A percentile compares a stretch with the other conserved stretches of the same genome.
These are phyloP conservation scores for Aurelia aurita complex sp. Pacific DNA, from an alignment of 30 jellyfish, hydroid and myxozoan species.

Conservation along the genomic window DNA sequence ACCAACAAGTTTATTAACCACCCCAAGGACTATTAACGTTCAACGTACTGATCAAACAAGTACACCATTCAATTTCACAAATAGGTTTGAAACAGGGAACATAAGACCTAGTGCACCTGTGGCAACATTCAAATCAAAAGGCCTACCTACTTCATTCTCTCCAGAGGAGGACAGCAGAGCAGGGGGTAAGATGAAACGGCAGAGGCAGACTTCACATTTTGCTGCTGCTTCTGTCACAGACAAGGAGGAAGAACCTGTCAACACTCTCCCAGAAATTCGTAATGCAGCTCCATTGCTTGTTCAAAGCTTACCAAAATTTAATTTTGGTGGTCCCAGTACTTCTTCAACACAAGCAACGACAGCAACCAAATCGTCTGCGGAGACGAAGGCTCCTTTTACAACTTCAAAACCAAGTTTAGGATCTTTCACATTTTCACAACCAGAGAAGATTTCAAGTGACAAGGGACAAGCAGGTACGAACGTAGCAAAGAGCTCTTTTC, in stretches of 20 bases:
- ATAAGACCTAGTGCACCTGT: constrained; percentile 64
- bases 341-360: neutral
- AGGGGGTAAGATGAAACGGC: constrained; percentile 79
- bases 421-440: constrained; percentile 42
- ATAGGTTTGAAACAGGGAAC: constrained; percentile 24
- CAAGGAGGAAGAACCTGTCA: constrained; percentile 38
- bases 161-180: constrained; percentile 45
- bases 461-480: neutral
- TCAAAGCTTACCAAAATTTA: constrained; percentile 68
- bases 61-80: constrained; percentile 6
- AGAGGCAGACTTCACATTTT: constrained; percentile 56
- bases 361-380: constrained; percentile 3
- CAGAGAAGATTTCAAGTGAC: constrained; percentile 26
- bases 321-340: constrained; percentile 18
- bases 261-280: constrained; percentile 55
- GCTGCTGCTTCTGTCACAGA: constrained; percentile 17
- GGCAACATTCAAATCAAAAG: constrained; percentile 53
- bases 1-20: constrained; percentile 18
- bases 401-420: neutral
- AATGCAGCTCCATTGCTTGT: constrained; percentile 62
- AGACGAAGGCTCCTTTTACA: neutral
- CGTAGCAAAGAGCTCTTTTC: constrained; percentile 20
- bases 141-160: constrained; percentile 70
- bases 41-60: constrained; percentile 25
- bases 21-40: constrained; percentile 19